Evolutionary conservation across 1,140 invertebrate genomes (phyloP).

Genomic region (Epicauta chinensis): DNA sequence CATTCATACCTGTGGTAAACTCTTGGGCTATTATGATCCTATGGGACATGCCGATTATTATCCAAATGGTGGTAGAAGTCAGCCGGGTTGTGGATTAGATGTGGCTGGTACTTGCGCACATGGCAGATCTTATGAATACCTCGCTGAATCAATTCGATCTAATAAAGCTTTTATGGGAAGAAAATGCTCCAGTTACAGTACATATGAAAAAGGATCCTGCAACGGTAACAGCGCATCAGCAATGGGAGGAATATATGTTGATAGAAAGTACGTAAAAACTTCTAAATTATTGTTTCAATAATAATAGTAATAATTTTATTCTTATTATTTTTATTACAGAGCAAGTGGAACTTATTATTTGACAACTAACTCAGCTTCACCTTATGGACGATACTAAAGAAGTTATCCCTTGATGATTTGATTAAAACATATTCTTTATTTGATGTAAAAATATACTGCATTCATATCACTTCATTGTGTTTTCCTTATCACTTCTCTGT

Average conservation of each 20-base stretch:
- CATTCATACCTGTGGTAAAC: constrained; percentile 59
- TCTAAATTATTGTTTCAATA: too few relatives aligned
- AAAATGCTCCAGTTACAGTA: constrained; percentile 50
- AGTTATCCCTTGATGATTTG: too few relatives aligned
- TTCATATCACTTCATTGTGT: too few relatives aligned
- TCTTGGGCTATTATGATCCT: constrained; percentile 44
- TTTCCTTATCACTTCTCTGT: too few relatives aligned
- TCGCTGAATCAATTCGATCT: constrained; percentile 22
- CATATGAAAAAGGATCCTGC: constrained; percentile 50
- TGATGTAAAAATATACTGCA: too few relatives aligned
- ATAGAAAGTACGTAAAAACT: constrained; percentile 35
- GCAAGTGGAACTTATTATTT: constrained; percentile 18
- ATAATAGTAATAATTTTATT: not conserved
- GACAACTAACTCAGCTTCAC: constrained; percentile 8
- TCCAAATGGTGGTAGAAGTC: constrained; percentile 46
- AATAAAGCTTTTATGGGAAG: constrained; percentile 41
- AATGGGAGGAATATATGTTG: constrained; percentile 51
- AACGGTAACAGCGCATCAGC: constrained; percentile 43
- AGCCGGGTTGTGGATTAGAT: constrained; percentile 58
- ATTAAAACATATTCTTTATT: too few relatives aligned
- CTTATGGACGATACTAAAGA: constrained; percentile 3
- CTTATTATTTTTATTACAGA: constrained; percentile 12
- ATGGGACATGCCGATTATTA: constrained; percentile 53
- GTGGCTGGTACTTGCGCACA: constrained; percentile 45
- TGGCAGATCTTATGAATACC: constrained; percentile 44